These are phyloP conservation scores for Sebastes cheni DNA, from an alignment of 2,797 vertebrate genomes.

Conservation along the genomic window DNA sequence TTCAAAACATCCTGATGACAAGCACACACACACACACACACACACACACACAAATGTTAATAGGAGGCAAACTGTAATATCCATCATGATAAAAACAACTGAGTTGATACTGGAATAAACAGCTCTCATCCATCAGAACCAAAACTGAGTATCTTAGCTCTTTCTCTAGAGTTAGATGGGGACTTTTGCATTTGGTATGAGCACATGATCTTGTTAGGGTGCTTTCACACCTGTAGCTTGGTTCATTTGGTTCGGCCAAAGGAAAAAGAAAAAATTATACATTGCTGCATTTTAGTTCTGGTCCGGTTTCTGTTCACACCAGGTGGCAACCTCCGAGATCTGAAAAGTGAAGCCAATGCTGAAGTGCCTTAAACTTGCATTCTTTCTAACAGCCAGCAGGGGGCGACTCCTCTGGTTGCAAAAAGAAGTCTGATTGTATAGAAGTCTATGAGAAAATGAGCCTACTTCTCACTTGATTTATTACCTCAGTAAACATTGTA, in stretches of 20 bases:
- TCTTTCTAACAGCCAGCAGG: too few species aligned
- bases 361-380: too few species aligned
- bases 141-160: background rate
- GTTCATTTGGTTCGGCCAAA: background rate
- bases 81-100: background rate
- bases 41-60: background rate
- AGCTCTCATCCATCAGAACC: background rate
- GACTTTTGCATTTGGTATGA: conserved; percentile 11
- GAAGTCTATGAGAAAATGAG: too few species aligned
- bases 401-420: too few species aligned
- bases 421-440: background rate
- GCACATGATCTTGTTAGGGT: background rate
- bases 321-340: too few species aligned
- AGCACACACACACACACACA: background rate
- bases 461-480: too few species aligned
- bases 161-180: background rate
- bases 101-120: conserved; percentile 7
- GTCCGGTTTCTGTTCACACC: background rate
- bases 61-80: background rate
- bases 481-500: too few species aligned
- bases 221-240: background rate
- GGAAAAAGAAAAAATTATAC: too few species aligned
- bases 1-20: conserved; percentile 90
- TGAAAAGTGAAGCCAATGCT: too few species aligned
- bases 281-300: background rate